Percentiles rank a stretch among this genome's conserved stretches.
These are phyloP conservation scores for Halictus ligatus DNA, from an alignment of 2,888 invertebrate species.

Conservation along the genomic window DNA sequence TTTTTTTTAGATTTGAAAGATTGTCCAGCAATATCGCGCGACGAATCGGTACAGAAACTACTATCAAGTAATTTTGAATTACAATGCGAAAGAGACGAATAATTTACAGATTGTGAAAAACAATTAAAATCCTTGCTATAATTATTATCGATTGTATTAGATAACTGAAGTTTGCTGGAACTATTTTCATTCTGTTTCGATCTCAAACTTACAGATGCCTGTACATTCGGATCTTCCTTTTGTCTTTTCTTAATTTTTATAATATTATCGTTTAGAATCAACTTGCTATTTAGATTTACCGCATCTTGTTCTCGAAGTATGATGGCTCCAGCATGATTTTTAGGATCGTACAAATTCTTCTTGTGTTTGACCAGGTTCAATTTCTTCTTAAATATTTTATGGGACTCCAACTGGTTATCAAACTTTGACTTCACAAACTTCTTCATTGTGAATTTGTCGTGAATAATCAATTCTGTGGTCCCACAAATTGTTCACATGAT, in stretches of 20 bases:
- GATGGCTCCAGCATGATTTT: neutral
- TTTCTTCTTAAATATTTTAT: neutral
- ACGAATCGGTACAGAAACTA: neutral
- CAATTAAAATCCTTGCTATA: neutral
- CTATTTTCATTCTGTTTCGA: neutral
- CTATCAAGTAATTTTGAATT: neutral
- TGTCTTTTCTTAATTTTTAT: neutral
- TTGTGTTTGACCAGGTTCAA: neutral
- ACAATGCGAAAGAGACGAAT: neutral
- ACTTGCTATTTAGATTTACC: neutral
- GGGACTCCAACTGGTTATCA: neutral
- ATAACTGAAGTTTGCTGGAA: neutral
- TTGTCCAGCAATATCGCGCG: neutral
- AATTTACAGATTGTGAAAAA: neutral
- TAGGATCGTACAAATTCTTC: neutral
- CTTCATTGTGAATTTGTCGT: constrained; percentile 1
- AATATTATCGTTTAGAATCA: neutral
- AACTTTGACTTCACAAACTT: neutral
- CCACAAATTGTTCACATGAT: neutral
- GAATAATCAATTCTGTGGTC: neutral
- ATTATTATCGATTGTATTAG: neutral
- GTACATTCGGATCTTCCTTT: neutral
- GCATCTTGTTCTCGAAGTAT: constrained; percentile 15
- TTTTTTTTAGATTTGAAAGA: neutral
- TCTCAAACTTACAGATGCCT: neutral